Conservation (phyloP, 1,140 invertebrate species). For the Drosophila gunungcola region DNA sequence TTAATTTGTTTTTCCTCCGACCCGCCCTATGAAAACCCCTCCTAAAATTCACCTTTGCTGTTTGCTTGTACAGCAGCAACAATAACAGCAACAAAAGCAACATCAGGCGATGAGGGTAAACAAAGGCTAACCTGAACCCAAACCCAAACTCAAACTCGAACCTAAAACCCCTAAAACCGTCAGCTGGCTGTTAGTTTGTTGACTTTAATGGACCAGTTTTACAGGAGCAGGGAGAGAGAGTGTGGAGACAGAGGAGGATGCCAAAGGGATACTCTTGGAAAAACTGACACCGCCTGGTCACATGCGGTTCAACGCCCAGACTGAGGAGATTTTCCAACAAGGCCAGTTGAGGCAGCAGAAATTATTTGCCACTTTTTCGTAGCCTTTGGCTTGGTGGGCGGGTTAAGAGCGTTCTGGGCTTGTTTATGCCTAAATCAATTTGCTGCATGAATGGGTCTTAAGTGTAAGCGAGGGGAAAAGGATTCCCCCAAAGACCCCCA, state of each 20-base stretch:
- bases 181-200: conserved; percentile 75
- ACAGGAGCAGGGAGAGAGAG: background rate
- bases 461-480: conserved; percentile 54
- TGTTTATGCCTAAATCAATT: conserved; percentile 83
- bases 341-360: conserved; percentile 53
- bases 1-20: conserved; percentile 72
- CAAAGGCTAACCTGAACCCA: conserved; percentile 47
- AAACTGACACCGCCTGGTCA: conserved; percentile 51
- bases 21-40: conserved; percentile 4
- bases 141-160: conserved; percentile 29
- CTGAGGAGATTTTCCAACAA: conserved; percentile 33
- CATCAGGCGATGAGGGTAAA: conserved; percentile 34
- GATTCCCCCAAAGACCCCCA: conserved; percentile 17
- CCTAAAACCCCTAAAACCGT: conserved; percentile 34
- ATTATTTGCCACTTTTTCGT: conserved; percentile 65
- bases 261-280: conserved; percentile 15
- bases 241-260: background rate
- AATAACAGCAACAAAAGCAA: conserved; percentile 5
- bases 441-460: conserved; percentile 77
- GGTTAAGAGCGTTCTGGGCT: conserved; percentile 53
- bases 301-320: conserved; percentile 67
- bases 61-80: conserved; percentile 53
- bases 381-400: conserved; percentile 14
- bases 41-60: conserved; percentile 40
- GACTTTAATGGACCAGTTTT: conserved; percentile 57